Conservation (phyloP, 2,113 vertebrate genomes). For the Ptychochromis oligacanthus region DNA sequence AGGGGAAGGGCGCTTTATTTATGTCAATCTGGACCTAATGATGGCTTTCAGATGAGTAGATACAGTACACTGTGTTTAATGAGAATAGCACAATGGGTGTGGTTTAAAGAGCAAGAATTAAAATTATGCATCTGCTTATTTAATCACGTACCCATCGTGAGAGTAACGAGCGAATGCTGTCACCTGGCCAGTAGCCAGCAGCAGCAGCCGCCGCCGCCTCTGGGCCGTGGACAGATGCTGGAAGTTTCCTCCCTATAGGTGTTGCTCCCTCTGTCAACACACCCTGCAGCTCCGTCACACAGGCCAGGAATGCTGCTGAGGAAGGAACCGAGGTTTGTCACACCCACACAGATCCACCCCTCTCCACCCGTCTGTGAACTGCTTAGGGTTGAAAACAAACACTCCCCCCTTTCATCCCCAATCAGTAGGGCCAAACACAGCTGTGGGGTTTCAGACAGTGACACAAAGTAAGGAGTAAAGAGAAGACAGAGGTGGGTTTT, state of each 20-base stretch:
- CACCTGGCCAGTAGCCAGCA: background rate
- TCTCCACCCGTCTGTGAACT: constrained; percentile 64
- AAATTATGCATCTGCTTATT: constrained; percentile 35
- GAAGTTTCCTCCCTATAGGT: constrained; percentile 43
- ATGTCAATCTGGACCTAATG: constrained; percentile 35
- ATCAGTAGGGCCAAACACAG: constrained; percentile 71
- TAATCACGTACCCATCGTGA: constrained; percentile 11
- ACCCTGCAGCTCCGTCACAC: constrained; percentile 60
- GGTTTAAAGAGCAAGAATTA: constrained; percentile 29
- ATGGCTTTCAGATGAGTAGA: constrained; percentile 21
- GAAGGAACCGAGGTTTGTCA: constrained; percentile 62
- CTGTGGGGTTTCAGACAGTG: constrained; percentile 50
- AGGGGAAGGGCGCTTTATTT: constrained; percentile 33
- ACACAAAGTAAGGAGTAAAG: constrained; percentile 11
- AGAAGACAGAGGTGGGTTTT: constrained; percentile 13
- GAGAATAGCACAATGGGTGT: constrained; percentile 33
- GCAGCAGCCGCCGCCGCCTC: background rate
- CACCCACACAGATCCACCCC: constrained; percentile 58
- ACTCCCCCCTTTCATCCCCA: constrained; percentile 27
- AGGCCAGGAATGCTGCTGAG: constrained; percentile 65
- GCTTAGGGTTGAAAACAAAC: constrained; percentile 66
- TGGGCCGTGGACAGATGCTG: constrained; percentile 24
- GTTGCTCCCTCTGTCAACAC: constrained; percentile 39
- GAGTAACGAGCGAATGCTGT: constrained; percentile 1
- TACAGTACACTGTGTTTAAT: constrained; percentile 21